phyloP scores from a whole-genome alignment of 1,140 invertebrate genomes.

The Paraescarpia echinospica region DNA sequence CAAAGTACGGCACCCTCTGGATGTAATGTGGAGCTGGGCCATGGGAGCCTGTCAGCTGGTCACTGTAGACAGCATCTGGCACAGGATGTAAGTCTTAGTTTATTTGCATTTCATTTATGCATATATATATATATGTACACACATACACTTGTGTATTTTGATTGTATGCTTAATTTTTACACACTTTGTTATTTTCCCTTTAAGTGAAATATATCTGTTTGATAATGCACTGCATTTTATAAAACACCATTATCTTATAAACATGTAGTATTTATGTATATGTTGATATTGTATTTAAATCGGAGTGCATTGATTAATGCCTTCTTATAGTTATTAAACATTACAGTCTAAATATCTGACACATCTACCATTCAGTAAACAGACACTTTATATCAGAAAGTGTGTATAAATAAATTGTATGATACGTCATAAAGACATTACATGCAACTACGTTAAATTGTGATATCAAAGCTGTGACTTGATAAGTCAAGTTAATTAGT shows the following conservation, averaged over 20 bases:
- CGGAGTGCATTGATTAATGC: too few species aligned
- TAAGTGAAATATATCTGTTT: too few species aligned
- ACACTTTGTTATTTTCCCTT: too few species aligned
- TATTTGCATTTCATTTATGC: not conserved
- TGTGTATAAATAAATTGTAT: not conserved
- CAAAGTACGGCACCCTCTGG: constrained; percentile 48
- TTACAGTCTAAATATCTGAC: too few species aligned
- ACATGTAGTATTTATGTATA: too few species aligned
- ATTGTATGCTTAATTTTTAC: too few species aligned
- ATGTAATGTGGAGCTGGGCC: constrained; percentile 31
- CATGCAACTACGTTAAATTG: not conserved
- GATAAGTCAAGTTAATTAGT: not conserved
- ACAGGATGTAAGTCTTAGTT: not conserved
- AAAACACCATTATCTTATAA: too few species aligned
- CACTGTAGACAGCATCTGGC: constrained; percentile 52
- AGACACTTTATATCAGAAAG: too few species aligned
- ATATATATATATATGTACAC: not conserved
- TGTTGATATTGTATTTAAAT: too few species aligned
- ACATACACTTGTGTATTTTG: not conserved
- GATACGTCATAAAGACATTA: not conserved
- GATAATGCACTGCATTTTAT: too few species aligned
- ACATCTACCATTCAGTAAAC: too few species aligned
- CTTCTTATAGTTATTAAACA: too few species aligned
- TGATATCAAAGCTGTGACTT: not conserved
- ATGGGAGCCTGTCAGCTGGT: constrained; percentile 42